Conservation (phyloP, 2,113 vertebrate species). For the Pardalotus punctatus region DNA sequence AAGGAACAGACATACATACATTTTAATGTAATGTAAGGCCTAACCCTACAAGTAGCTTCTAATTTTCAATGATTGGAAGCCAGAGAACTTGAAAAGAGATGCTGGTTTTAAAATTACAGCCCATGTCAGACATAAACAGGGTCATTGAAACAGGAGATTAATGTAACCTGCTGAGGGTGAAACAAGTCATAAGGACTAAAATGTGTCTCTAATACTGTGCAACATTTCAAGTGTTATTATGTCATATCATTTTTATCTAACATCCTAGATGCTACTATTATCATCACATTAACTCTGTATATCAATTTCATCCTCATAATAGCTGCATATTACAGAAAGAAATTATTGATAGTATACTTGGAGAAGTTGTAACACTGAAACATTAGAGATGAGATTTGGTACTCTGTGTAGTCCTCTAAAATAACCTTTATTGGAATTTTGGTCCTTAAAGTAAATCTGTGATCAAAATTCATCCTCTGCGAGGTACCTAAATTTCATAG, state of each 20-base stretch:
- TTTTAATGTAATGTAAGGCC: not conserved
- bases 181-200: conserved; percentile 1
- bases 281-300: not conserved
- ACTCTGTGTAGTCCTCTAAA: not conserved
- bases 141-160: conserved; percentile 3
- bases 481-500: too few relatives aligned
- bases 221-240: not conserved
- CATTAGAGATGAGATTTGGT: not conserved
- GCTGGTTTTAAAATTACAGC: conserved; percentile 27
- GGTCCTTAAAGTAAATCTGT: not conserved
- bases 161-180: not conserved
- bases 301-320: not conserved
- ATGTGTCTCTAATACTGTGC: not conserved
- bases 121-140: not conserved
- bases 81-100: not conserved
- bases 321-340: not conserved
- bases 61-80: not conserved
- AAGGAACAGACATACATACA: not conserved
- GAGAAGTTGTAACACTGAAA: not conserved
- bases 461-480: not conserved
- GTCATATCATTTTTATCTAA: not conserved
- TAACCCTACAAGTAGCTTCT: not conserved
- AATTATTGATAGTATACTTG: not conserved
- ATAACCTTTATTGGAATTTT: not conserved
- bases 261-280: not conserved